Base-by-base conservation (phyloP, 2,113 vertebrate genomes). In the Lates calcarifer region DNA sequence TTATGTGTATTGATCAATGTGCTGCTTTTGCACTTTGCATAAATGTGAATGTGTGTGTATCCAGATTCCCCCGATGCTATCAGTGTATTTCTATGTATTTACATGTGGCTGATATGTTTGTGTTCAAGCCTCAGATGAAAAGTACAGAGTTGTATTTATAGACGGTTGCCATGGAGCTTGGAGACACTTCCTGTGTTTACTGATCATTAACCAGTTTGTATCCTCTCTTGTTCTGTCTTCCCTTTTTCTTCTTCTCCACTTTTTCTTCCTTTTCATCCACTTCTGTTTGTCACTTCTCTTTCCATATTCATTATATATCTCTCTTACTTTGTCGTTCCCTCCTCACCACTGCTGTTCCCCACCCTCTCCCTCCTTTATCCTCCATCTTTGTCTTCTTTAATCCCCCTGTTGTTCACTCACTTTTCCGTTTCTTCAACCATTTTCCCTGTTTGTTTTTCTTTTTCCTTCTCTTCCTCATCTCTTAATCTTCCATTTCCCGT, bases 151-250 rank as follows among this genome's bases (percentile, higher is more conserved):
- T 73, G 74, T 87, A 90, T 91, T 91, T 81, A 81, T 87, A 86
- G 80, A 83, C 53, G 83, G 86, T 91, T 69, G 41, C 90, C 92
- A 92, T 89, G 90, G 89, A 87, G 90, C 63, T 83, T 35, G 26
- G 71, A 90, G 67, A 71, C 78, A 85, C 81, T 90, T 85, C 74
- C 83, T 79, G 79, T 82, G 72, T 87, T 83, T 82, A 51, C 79
- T 81, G 75, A 84, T 80, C 24, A 63, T 86, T 90, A 79, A 84
- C 53, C 58, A 75, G 78, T 61, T 57, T 62, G 28, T 72, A 2
- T 70, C 39, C 66, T 53, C 57, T 78, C 28, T 45, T 39, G 5
- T 67, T 70, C 43, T 22, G 0, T 39, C 8, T 6, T 53, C 53
- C 13, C 43, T 71, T 18, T 63, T 31, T 75, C 26, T 37, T 45